Percentiles rank a stretch among this genome's conserved stretches.
Evolutionary conservation across 2,888 invertebrate genomes (phyloP).

Genomic region (Dynastes tityus): DNA sequence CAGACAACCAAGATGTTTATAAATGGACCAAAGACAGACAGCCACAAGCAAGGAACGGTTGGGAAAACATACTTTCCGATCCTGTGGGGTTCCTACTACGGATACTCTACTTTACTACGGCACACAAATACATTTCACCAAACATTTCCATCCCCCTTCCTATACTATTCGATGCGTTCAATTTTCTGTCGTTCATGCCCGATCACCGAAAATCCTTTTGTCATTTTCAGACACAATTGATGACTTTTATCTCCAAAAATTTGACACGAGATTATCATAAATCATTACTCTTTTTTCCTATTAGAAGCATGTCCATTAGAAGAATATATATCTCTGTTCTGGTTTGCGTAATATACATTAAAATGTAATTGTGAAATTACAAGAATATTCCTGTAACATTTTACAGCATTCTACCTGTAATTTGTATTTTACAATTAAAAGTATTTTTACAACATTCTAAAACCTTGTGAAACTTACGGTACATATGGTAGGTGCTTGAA

Average conservation of each 20-base stretch:
- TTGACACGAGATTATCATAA: conserved; percentile 52
- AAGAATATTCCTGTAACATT: too few species aligned
- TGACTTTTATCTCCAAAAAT: conserved; percentile 53
- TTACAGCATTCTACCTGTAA: too few species aligned
- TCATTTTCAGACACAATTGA: conserved; percentile 52
- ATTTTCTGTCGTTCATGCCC: conserved; percentile 45
- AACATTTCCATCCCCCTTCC: conserved; percentile 38
- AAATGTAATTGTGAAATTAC: too few species aligned
- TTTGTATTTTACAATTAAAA: too few species aligned
- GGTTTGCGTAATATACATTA: too few species aligned
- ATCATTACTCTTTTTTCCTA: conserved; percentile 45
- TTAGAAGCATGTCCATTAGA: conserved; percentile 16
- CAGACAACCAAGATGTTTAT: conserved; percentile 71
- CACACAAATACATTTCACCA: conserved; percentile 57
- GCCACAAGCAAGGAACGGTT: conserved; percentile 42
- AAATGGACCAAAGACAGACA: conserved; percentile 70
- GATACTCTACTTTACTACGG: conserved; percentile 53
- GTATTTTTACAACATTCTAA: too few species aligned
- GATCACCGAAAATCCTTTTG: conserved; percentile 52
- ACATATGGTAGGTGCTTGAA: conserved; percentile 69
- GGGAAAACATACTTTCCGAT: conserved; percentile 14
- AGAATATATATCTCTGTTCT: neutral
- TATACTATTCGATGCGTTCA: conserved; percentile 28
- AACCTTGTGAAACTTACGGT: conserved; percentile 64
- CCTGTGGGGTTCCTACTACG: conserved; percentile 52